Evolutionary conservation across 2,888 invertebrate species (phyloP), one percentile per base, ranked within the genome.

Genomic region (Sphecodes monilicornis): DNA sequence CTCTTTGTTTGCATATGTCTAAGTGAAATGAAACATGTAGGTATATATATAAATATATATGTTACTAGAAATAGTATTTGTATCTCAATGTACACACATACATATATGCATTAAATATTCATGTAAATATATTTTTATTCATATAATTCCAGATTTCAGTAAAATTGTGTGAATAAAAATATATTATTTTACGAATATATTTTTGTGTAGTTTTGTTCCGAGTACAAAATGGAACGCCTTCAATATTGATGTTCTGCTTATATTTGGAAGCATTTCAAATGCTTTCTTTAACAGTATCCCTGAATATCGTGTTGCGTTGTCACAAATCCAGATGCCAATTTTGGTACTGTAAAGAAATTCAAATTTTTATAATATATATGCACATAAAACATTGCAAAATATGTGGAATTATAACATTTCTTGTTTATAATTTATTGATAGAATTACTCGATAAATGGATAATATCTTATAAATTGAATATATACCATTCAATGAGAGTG

Each of bases 281-380:
- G 54, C 60, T 29, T 39, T 68, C 82, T 79, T 79, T 66, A 18
- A 29, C n/a, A 54, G 36, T 78, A 29, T 43, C 76, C 11, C 32
- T 84, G 78, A 57, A 78, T 8, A 29, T 82, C 50, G 32, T n/a
- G 29, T 81, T 69, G 10, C 64, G 69, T 69, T 83, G 82, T 89
- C 87, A 87, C 60, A 87, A 84, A 66, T 88, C 87, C 74, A 86
- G 57, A 71, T 82, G 84, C 90, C 90, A 90, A 0, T 69, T 80
- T 74, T 86, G 81, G 72, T 86, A 84, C 90, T 90, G 78, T 75
- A 90, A 90, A 88, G 66, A 57, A n/a, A 60, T 16, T 60, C 29
- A 82, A 60, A 10, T 6, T 16, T 82, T 6, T 76, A 72, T 46
- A 18, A 69, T 26, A 29, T 41, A 39, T 26, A 54, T 11, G 10